Percentiles rank a stretch among this genome's conserved stretches.
Conservation (phyloP, 1,140 invertebrate genomes). For the Araneus ventricosus region DNA sequence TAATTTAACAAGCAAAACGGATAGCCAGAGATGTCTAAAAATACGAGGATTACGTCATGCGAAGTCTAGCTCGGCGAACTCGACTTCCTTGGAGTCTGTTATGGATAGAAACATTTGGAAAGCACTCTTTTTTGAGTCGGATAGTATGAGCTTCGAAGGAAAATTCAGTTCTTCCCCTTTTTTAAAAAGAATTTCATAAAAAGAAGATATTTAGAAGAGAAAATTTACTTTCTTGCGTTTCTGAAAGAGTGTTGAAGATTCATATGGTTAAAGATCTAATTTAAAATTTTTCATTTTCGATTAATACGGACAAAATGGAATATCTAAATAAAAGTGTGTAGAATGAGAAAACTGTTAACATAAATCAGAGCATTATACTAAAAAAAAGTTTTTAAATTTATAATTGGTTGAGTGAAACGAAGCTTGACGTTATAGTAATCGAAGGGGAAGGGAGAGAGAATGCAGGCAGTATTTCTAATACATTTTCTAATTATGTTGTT, state of each 20-base stretch:
- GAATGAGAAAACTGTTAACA: no score
- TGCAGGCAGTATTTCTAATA: no score
- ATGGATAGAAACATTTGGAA: neutral
- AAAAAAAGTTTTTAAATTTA: no score
- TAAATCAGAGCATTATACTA: no score
- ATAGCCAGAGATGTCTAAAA: conserved; percentile 38
- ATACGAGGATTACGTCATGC: conserved; percentile 27
- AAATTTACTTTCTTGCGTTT: neutral
- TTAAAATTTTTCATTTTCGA: no score
- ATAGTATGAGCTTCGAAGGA: neutral
- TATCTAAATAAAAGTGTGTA: no score
- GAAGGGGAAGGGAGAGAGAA: no score
- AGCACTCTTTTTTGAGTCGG: neutral
- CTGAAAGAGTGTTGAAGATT: neutral
- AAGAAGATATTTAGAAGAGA: neutral
- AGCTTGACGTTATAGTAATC: no score
- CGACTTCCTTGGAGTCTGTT: conserved; percentile 44
- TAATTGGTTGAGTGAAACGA: no score
- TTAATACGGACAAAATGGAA: no score
- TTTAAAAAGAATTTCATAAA: neutral
- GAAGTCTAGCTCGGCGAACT: conserved; percentile 32
- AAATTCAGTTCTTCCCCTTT: neutral
- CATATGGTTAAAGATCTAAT: neutral
- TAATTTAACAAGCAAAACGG: conserved; percentile 41
- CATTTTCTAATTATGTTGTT: no score